Evolutionary conservation across 2,113 vertebrate genomes (phyloP).

Genomic region (Peucedramus taeniatus): DNA sequence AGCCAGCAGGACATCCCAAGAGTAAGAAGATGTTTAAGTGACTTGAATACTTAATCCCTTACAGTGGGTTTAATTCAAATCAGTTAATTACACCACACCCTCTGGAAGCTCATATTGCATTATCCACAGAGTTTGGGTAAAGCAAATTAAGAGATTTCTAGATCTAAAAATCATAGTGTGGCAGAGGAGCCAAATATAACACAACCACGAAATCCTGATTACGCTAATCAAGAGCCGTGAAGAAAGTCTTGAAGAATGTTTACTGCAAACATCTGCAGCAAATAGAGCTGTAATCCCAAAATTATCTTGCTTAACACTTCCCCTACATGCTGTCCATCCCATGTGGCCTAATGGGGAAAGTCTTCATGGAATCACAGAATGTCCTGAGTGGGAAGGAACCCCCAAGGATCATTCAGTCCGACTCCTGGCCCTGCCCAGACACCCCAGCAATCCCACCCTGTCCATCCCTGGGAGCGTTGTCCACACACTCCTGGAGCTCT

Average conservation of each 20-base stretch:
- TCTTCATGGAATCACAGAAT: not conserved
- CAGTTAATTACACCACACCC: not conserved
- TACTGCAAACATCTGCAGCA: not conserved
- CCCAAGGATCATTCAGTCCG: not conserved
- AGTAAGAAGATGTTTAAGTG: not conserved
- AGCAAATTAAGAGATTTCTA: not conserved
- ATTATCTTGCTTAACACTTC: not conserved
- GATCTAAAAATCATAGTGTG: not conserved
- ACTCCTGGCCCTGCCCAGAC: not conserved
- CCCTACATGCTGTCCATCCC: not conserved
- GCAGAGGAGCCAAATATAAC: not conserved
- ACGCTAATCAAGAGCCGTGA: fast-evolving
- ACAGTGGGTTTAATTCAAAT: not conserved
- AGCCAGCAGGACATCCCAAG: not conserved
- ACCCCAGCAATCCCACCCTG: not conserved
- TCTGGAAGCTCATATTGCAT: not conserved
- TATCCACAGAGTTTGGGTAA: not conserved
- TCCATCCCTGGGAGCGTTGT: fast-evolving
- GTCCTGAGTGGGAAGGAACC: not conserved
- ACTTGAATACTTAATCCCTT: not conserved
- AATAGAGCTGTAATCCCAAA: not conserved
- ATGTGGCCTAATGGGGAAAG: not conserved
- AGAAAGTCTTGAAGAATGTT: not conserved
- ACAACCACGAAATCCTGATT: not conserved
- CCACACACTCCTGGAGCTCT: not conserved